Evolutionary conservation across 2,797 vertebrate species (phyloP), one percentile per base, ranked within the genome.

Genomic region (Australoheros facetus): DNA sequence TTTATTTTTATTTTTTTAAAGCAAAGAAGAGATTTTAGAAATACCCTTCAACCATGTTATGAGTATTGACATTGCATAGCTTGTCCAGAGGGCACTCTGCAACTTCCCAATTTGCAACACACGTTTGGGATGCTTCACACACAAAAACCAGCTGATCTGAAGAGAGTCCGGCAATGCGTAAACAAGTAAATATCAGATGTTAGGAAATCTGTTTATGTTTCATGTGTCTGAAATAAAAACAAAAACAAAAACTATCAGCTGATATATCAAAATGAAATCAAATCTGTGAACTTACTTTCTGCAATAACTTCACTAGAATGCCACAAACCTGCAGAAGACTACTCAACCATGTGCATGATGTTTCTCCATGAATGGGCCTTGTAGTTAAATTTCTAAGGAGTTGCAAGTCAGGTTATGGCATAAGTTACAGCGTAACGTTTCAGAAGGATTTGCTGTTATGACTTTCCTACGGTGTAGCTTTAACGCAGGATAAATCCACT

Each of bases 61-160:
- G 14, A 42, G 60, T 45, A 37, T 37, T 26, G 37, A 64, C 39
- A 28, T 28, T 45, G 23, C 39, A 45, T 14, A 64, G 37, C 17
- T 64, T 64, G 39, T 26, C 60, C 21, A 64, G 37, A 42, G 37
- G 21, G 60, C 14, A 45, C 60, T 45, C 37, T 64, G 39, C 60
- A 45, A 42, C 13, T 42, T 62, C 59, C 39, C 53, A 21, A 13
- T 23, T 23, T 34, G 23, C 13, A 62, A 42, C 13, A 42, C 21
- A 26, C 0, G 1, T 62, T 23, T 23, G 0, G 21, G 39, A 62
- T 12, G 0, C 4, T 0, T 30, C 2, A 23, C 42, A 42, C 23
- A 2, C 59, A 42, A 39, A 23, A 62, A 42, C 59, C 59, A 64
- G 39, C 21, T 26, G 21, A 42, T 62, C 13, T 62, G 39, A 42